A percentile compares a stretch with the other conserved stretches of the same genome.
Conservation (phyloP, 1,140 invertebrate genomes). For the Conus ventricosus region DNA sequence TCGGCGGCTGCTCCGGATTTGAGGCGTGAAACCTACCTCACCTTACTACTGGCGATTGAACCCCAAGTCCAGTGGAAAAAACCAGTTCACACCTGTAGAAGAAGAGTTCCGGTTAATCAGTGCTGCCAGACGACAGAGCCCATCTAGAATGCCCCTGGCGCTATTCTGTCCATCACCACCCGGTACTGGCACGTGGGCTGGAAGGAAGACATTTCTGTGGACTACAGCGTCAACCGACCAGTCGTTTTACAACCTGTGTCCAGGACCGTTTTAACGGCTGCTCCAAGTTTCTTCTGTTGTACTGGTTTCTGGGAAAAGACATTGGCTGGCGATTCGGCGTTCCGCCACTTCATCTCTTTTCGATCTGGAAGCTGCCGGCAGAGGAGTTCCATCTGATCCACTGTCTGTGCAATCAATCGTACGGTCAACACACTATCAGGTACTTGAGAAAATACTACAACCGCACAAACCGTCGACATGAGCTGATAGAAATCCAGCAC, state of each 20-base stretch:
- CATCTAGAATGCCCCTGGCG: background rate
- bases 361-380: background rate
- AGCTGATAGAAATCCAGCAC: conserved; percentile 16
- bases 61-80: background rate
- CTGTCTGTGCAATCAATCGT: background rate
- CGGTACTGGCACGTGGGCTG: background rate
- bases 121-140: background rate
- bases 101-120: background rate
- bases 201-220: background rate
- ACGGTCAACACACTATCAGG: background rate
- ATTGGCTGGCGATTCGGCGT: background rate
- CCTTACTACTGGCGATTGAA: no score
- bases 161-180: conserved; percentile 9
- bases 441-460: background rate
- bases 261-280: background rate
- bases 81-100: background rate
- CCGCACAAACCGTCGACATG: background rate
- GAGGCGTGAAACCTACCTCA: no score
- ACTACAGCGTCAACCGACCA: conserved; percentile 7
- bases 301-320: background rate
- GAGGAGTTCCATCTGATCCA: background rate
- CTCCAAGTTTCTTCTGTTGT: background rate
- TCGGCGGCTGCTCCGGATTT: no score
- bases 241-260: background rate
- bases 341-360: background rate